Evolutionary conservation across 1,140 invertebrate species (phyloP).

Genomic region (Halesus radiatus): DNA sequence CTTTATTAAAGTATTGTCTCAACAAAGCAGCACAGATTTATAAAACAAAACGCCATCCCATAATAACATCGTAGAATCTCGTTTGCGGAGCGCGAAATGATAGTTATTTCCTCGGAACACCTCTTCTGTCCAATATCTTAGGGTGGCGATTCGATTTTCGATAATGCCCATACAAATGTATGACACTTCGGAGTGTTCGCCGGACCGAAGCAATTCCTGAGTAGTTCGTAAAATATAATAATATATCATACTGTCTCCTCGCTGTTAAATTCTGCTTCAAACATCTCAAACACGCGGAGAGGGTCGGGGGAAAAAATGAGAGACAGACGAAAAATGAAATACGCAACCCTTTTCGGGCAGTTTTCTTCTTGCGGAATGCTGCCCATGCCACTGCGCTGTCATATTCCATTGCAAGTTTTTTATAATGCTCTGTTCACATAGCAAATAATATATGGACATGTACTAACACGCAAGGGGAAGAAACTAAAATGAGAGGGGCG

Average conservation of each 20-base stretch:
- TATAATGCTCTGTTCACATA: too few relatives aligned
- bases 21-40: too few relatives aligned
- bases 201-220: conserved; percentile 1
- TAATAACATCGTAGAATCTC: too few relatives aligned
- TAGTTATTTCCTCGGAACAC: too few relatives aligned
- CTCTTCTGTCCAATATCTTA: too few relatives aligned
- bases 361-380: background rate
- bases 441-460: too few relatives aligned
- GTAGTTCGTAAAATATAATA: conserved; percentile 21
- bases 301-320: conserved; percentile 27
- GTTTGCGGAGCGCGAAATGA: too few relatives aligned
- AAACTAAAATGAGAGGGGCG: too few relatives aligned
- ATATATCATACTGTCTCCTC: conserved; percentile 14
- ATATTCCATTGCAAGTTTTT: too few relatives aligned
- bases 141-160: conserved; percentile 4
- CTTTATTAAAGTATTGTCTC: too few relatives aligned
- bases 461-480: too few relatives aligned
- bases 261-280: conserved; percentile 22
- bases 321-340: conserved; percentile 29
- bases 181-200: conserved; percentile 1
- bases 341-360: conserved; percentile 21
- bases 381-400: background rate
- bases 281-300: conserved; percentile 33
- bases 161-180: conserved; percentile 10
- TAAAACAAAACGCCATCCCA: too few relatives aligned